Conservation (phyloP, 2,797 vertebrate genomes). For the Cyclura pinguis region DNA sequence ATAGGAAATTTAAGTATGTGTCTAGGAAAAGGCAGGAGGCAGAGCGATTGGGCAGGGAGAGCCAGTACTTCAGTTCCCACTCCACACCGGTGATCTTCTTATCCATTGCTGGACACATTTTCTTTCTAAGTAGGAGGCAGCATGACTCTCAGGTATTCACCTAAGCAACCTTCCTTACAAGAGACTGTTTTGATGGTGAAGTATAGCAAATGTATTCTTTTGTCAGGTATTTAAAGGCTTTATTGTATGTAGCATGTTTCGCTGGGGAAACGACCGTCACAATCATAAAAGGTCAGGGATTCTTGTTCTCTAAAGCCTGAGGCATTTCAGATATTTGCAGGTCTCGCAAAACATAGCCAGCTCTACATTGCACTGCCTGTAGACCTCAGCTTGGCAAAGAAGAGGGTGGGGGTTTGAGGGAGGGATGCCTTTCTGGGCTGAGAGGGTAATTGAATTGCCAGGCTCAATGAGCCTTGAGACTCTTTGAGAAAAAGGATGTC, state of each 20-base stretch:
- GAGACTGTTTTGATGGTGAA: slow-evolving; percentile 50
- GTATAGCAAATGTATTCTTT: slow-evolving; percentile 61
- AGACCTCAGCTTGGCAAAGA: slow-evolving; percentile 58
- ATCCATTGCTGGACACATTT: slow-evolving; percentile 23
- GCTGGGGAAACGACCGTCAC: slow-evolving; percentile 55
- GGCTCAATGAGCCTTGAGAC: slow-evolving; percentile 70
- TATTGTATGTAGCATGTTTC: slow-evolving; percentile 61
- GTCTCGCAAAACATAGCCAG: slow-evolving; percentile 56
- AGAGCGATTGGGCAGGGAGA: background rate
- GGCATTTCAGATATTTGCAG: slow-evolving; percentile 73
- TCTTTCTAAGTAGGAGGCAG: slow-evolving; percentile 31
- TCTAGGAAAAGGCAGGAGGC: too few species aligned
- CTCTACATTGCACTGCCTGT: slow-evolving; percentile 52
- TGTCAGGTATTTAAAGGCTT: slow-evolving; percentile 65
- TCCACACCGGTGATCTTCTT: background rate
- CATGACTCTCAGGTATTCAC: slow-evolving; percentile 18
- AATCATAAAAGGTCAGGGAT: slow-evolving; percentile 74
- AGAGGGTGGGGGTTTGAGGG: slow-evolving; percentile 43
- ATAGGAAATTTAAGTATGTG: background rate
- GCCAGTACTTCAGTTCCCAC: background rate
- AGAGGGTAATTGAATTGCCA: slow-evolving; percentile 80
- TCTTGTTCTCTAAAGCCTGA: slow-evolving; percentile 73
- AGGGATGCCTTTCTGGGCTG: slow-evolving; percentile 60
- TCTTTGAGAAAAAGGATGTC: slow-evolving; percentile 72
- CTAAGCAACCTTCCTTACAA: slow-evolving; percentile 65